Evolutionary conservation across 2,113 vertebrate genomes (phyloP).

Genomic region (Oncorhynchus tshawytscha): DNA sequence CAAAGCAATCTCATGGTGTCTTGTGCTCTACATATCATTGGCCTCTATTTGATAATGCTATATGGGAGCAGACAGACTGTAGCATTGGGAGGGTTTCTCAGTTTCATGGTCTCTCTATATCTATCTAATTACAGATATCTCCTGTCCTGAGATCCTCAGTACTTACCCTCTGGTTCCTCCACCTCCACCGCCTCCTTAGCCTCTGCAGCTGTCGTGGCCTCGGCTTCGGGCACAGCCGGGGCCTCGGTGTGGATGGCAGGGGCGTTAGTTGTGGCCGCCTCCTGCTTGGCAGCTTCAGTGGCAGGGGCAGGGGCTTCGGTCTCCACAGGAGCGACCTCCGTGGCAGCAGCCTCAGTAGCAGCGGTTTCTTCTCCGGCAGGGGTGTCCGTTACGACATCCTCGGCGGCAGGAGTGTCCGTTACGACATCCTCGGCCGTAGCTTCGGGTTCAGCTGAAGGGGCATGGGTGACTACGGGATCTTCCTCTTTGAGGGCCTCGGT

Average conservation of each 20-base stretch:
- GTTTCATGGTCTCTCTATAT: too few species aligned
- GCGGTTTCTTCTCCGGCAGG: not conserved
- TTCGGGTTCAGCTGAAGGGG: not conserved
- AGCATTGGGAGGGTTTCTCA: too few species aligned
- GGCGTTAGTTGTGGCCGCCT: not conserved
- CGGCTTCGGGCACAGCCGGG: not conserved
- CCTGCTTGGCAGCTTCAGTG: not conserved
- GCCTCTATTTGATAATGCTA: too few species aligned
- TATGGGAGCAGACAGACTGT: too few species aligned
- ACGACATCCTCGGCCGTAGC: not conserved
- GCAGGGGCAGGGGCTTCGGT: not conserved
- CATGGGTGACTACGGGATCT: not conserved
- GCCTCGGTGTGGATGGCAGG: not conserved
- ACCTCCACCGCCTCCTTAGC: not conserved
- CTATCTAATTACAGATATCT: too few species aligned
- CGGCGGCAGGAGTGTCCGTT: not conserved
- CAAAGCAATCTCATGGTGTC: too few species aligned
- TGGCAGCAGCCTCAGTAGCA: not conserved
- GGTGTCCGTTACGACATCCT: not conserved
- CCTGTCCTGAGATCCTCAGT: not conserved
- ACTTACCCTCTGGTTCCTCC: constrained; percentile 15
- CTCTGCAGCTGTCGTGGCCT: not conserved
- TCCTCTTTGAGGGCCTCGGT: rapidly evolving
- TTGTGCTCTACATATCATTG: too few species aligned
- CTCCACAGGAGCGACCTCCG: not conserved